phyloP scores from a whole-genome alignment of 2,797 vertebrate genomes.

The Pseudochirops cupreus region DNA sequence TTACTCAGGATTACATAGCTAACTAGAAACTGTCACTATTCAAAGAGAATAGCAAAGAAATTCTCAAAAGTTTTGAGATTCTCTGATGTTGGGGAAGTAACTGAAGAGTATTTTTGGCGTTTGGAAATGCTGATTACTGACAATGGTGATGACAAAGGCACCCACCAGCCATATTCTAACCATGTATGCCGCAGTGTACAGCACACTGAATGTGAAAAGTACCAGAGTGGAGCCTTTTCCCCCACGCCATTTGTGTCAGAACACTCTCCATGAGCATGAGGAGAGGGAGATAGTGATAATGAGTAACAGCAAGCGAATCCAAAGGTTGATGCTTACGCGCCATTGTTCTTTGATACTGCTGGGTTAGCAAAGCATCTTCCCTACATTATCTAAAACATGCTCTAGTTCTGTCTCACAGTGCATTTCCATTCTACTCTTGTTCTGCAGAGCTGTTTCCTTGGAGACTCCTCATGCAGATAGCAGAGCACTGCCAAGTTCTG shows the following conservation, averaged over 20 bases:
- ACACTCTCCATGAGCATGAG: neutral
- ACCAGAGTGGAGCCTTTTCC: neutral
- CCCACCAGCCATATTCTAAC: neutral
- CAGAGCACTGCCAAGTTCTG: neutral
- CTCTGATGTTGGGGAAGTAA: neutral
- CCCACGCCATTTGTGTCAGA: neutral
- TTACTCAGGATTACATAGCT: neutral
- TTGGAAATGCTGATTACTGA: neutral
- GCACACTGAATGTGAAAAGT: neutral
- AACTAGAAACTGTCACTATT: neutral
- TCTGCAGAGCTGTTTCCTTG: conserved; percentile 31
- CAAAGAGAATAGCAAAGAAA: conserved; percentile 21
- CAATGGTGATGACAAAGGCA: neutral
- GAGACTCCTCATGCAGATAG: conserved; percentile 29
- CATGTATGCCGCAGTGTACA: neutral
- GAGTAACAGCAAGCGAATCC: neutral
- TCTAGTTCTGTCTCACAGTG: neutral
- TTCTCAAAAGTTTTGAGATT: conserved; percentile 10
- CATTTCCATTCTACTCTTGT: neutral
- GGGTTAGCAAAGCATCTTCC: neutral
- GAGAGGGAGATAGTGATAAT: neutral
- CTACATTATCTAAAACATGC: neutral
- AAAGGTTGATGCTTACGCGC: neutral
- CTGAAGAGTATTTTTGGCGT: neutral
- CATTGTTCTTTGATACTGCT: neutral